A percentile compares a stretch with the other conserved stretches of the same genome.
Conservation (phyloP, 2,113 vertebrate genomes). For the Panthera tigris region DNA sequence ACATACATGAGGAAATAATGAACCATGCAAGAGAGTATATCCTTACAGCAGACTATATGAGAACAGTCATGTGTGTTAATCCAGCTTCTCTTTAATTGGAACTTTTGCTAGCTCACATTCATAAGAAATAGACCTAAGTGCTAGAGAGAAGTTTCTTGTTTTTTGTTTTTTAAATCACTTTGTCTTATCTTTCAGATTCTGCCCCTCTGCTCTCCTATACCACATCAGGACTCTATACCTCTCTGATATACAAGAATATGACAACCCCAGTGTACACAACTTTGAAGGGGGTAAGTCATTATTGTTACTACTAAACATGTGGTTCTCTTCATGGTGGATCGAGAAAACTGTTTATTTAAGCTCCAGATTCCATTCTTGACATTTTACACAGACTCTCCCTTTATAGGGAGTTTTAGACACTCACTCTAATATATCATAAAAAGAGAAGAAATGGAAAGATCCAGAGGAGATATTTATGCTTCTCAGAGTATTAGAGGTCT, state of each 20-base stretch:
- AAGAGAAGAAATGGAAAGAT: slow-evolving; percentile 62
- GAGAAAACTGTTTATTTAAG: slow-evolving; percentile 13
- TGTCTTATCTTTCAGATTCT: slow-evolving; percentile 85
- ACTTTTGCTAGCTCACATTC: slow-evolving; percentile 35
- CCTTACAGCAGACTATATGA: neutral
- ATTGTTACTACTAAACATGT: slow-evolving; percentile 40
- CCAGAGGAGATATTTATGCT: slow-evolving; percentile 58
- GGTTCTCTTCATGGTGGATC: slow-evolving; percentile 1
- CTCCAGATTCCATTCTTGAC: slow-evolving; percentile 59
- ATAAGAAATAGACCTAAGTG: neutral
- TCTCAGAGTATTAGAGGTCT: slow-evolving; percentile 24
- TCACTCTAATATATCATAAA: slow-evolving; percentile 59
- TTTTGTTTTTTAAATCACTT: neutral
- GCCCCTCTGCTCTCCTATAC: slow-evolving; percentile 87
- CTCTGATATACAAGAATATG: slow-evolving; percentile 95
- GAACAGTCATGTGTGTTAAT: neutral
- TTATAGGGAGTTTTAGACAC: slow-evolving; percentile 52
- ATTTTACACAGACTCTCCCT: slow-evolving; percentile 46
- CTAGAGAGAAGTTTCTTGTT: neutral
- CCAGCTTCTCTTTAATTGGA: slow-evolving; percentile 46
- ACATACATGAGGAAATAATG: neutral
- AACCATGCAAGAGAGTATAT: neutral
- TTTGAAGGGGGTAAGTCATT: slow-evolving; percentile 93
- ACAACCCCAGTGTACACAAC: slow-evolving; percentile 94
- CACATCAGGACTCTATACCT: slow-evolving; percentile 92